Evolutionary conservation across 2,888 invertebrate genomes (phyloP).

Genomic region (Pharmacophagus antenor): DNA sequence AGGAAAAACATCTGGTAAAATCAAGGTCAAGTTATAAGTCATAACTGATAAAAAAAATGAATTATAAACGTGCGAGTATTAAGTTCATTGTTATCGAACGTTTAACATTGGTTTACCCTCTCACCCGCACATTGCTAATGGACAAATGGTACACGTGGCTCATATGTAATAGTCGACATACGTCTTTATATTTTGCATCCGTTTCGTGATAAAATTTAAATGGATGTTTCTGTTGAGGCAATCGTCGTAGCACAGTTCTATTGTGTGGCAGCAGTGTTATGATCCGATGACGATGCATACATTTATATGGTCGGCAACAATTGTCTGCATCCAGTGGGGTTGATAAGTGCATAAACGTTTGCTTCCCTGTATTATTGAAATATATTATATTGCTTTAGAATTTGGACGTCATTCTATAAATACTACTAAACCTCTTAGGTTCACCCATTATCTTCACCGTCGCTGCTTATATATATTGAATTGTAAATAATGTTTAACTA

Average conservation of each 20-base stretch:
- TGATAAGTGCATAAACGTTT: neutral
- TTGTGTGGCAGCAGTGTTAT: no score
- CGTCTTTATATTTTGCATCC: neutral
- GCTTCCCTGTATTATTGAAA: neutral
- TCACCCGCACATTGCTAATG: slow-evolving; percentile 37
- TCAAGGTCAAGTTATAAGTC: no score
- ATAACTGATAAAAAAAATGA: no score
- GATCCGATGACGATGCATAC: neutral
- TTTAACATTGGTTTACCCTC: slow-evolving; percentile 38
- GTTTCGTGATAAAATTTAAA: neutral
- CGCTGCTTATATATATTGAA: no score
- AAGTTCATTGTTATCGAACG: slow-evolving; percentile 25
- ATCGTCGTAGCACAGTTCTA: no score
- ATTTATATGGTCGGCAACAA: no score
- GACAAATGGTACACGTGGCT: slow-evolving; percentile 34
- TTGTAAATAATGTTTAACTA: neutral
- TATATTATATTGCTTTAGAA: neutral
- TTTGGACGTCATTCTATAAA: neutral
- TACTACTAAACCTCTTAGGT: neutral
- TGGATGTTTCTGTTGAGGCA: neutral
- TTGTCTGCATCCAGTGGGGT: no score
- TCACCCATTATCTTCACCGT: no score
- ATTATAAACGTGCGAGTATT: neutral
- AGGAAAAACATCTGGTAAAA: no score
- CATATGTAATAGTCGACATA: slow-evolving; percentile 11